Percentiles rank a stretch among this genome's conserved stretches.
Conservation (phyloP, 2,113 vertebrate species). For the Etheostoma cragini region DNA sequence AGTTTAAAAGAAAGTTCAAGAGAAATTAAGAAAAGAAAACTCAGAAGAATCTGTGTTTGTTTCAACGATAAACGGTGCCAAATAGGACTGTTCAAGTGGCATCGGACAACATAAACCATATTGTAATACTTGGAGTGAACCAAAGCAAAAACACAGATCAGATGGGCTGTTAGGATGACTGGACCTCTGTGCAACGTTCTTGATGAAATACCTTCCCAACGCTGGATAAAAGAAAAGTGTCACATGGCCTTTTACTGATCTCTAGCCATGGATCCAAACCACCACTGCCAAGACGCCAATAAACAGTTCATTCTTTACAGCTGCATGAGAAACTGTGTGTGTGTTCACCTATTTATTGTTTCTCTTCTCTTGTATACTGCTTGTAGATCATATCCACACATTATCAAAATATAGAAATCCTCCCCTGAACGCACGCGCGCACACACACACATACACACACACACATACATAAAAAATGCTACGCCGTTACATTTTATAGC, state of each 20-base stretch:
- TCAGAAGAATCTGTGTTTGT: neutral
- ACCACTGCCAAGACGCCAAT: constrained; percentile 39
- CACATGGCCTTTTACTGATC: neutral
- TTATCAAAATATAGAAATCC: constrained; percentile 79
- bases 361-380: constrained; percentile 51
- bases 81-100: neutral
- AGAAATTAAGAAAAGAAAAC: neutral
- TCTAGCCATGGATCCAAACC: neutral
- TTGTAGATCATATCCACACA: constrained; percentile 65
- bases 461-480: constrained; percentile 41
- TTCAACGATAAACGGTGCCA: neutral
- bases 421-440: too few relatives aligned
- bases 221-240: constrained; percentile 18
- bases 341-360: constrained; percentile 70
- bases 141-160: constrained; percentile 12
- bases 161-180: neutral
- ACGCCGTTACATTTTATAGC: constrained; percentile 55
- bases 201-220: constrained; percentile 39
- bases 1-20: neutral
- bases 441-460: neutral
- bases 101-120: constrained; percentile 12
- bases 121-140: constrained; percentile 8
- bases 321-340: constrained; percentile 54
- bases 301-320: constrained; percentile 53
- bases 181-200: constrained; percentile 44